phyloP scores from a whole-genome alignment of 2,797 vertebrate species.

The Morelia viridis region DNA sequence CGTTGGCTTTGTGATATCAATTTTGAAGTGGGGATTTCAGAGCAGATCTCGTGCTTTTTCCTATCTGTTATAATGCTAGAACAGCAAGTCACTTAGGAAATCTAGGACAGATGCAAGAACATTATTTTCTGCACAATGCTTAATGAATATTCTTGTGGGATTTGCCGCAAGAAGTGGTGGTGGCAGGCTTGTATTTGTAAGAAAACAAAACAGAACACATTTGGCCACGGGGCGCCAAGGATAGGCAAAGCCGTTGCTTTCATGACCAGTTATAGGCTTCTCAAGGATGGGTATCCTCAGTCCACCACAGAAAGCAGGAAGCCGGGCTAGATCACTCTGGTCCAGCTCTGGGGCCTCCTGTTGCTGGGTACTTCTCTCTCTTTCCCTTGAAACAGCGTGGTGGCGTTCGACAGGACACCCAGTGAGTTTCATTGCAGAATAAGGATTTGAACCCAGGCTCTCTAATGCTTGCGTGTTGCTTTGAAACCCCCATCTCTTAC shows the following conservation, averaged over 20 bases:
- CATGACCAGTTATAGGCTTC: background rate
- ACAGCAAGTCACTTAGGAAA: background rate
- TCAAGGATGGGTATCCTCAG: background rate
- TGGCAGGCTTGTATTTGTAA: background rate
- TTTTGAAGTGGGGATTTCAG: background rate
- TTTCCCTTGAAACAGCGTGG: background rate
- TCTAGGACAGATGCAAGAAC: background rate
- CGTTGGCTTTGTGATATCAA: background rate
- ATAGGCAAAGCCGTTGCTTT: background rate
- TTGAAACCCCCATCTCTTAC: slow-evolving; percentile 6
- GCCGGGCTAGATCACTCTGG: background rate
- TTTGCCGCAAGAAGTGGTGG: background rate
- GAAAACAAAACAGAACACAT: background rate
- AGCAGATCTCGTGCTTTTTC: background rate
- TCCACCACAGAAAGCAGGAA: background rate
- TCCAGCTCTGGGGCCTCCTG: background rate
- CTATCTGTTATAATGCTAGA: background rate
- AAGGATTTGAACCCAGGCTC: background rate
- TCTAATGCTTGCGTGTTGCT: no score
- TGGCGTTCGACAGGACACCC: background rate
- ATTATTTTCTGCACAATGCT: background rate
- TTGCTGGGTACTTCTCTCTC: background rate
- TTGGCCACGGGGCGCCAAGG: background rate
- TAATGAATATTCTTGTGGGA: background rate
- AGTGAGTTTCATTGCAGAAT: background rate